Evolutionary conservation across 2,888 invertebrate genomes (phyloP).

Genomic region (Halocaridina rubra): DNA sequence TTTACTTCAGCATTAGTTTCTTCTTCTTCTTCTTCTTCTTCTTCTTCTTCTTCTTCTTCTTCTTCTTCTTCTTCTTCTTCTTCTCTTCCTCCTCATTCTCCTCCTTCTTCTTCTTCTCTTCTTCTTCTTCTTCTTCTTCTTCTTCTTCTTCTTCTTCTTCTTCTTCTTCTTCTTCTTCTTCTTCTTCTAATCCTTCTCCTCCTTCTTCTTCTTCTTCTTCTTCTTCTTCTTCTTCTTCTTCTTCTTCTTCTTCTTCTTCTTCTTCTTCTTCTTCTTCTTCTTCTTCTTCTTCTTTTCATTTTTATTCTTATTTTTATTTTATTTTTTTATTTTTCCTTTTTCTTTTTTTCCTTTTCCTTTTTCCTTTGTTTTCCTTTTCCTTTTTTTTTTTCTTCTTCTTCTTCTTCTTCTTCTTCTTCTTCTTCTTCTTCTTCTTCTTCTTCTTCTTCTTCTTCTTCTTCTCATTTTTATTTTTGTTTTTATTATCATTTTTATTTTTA

Average conservation of each 20-base stretch:
- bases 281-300: background rate
- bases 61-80: conserved; percentile 7
- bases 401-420: background rate
- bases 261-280: background rate
- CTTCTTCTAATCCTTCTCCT: no score
- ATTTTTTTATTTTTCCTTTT: background rate
- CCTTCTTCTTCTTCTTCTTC: no score
- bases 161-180: no score
- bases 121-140: background rate
- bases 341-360: background rate
- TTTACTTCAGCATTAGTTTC: background rate
- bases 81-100: background rate
- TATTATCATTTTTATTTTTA: no score
- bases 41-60: conserved; percentile 2
- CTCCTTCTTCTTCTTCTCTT: background rate
- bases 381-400: no score
- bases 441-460: no score
- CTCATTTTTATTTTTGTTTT: no score
- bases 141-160: no score
- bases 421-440: background rate
- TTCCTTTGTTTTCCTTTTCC: background rate
- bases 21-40: background rate
- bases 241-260: no score
- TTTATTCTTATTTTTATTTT: background rate
- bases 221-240: no score